Conservation (phyloP, 2,113 vertebrate genomes). For the Lepus americanus region DNA sequence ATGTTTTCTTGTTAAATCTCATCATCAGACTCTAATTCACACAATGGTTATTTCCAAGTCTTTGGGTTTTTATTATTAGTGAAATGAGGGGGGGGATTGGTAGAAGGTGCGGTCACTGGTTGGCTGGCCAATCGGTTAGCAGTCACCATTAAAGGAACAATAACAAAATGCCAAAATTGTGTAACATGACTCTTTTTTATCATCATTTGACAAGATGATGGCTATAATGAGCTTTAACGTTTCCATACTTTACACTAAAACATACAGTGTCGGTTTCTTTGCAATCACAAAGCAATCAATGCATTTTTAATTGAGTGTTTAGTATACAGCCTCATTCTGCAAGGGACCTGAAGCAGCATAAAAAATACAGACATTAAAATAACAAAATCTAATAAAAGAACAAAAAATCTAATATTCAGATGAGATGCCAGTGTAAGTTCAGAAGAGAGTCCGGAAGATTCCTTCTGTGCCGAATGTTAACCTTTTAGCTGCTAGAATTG, state of each 20-base stretch:
- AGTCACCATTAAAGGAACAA: slow-evolving; percentile 1
- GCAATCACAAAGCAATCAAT: slow-evolving; percentile 16
- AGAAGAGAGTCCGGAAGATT: not conserved
- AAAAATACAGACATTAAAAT: not conserved
- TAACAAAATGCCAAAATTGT: not conserved
- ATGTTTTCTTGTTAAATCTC: slow-evolving; percentile 38
- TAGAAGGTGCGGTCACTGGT: not conserved
- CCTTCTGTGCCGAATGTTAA: not conserved
- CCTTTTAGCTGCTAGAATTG: not conserved
- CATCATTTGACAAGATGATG: slow-evolving; percentile 59
- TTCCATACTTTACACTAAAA: not conserved
- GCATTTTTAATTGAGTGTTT: not conserved
- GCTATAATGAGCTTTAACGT: not conserved
- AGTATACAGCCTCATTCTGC: not conserved
- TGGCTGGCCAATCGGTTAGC: not conserved
- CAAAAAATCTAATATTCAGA: not conserved
- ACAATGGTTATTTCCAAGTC: not conserved
- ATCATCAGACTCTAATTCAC: not conserved
- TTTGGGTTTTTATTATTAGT: slow-evolving; percentile 10
- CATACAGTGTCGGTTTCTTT: not conserved
- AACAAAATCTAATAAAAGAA: not conserved
- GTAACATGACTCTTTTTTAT: not conserved
- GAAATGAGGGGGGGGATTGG: not conserved
- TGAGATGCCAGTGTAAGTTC: not conserved
- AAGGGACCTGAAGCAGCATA: not conserved